A percentile compares a stretch with the other conserved stretches of the same genome.
These are phyloP conservation scores for Drosophila pandora DNA, from an alignment of 1,140 invertebrate species.

Conservation along the genomic window DNA sequence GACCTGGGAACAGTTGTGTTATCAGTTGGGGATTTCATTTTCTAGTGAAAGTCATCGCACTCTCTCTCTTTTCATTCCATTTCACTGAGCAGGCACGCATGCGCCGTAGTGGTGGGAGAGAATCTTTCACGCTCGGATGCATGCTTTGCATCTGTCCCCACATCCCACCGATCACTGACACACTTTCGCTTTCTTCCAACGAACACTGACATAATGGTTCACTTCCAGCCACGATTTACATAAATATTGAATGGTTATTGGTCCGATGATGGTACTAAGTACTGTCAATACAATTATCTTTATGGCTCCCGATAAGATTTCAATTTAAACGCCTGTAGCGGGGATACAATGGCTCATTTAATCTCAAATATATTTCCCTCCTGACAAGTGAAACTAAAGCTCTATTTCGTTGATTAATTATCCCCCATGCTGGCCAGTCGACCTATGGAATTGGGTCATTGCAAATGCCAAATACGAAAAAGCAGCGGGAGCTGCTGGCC, in stretches of 20 bases:
- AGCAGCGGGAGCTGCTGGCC: slow-evolving; percentile 29
- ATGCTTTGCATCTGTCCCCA: neutral
- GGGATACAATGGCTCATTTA: slow-evolving; percentile 51
- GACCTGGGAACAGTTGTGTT: slow-evolving; percentile 45
- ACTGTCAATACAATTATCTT: neutral
- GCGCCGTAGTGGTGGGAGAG: slow-evolving; percentile 58
- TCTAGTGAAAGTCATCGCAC: slow-evolving; percentile 76
- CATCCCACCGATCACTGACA: slow-evolving; percentile 47
- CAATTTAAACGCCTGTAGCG: neutral
- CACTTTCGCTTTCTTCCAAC: slow-evolving; percentile 74
- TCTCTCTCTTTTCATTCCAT: slow-evolving; percentile 60
- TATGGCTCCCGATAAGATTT: neutral
- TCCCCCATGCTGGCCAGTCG: slow-evolving; percentile 28
- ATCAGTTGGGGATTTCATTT: slow-evolving; percentile 42
- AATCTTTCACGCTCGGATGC: slow-evolving; percentile 67
- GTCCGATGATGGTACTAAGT: slow-evolving; percentile 27
- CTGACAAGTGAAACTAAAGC: slow-evolving; percentile 54
- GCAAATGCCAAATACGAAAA: slow-evolving; percentile 44
- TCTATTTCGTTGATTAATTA: slow-evolving; percentile 76
- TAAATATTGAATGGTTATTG: slow-evolving; percentile 77
- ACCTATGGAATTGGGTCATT: slow-evolving; percentile 44
- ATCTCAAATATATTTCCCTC: slow-evolving; percentile 6
- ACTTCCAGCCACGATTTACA: slow-evolving; percentile 47
- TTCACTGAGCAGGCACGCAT: slow-evolving; percentile 69
- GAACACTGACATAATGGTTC: slow-evolving; percentile 71